Evolutionary conservation across 53 echinoderm and acorn worm species (phyloP).

Genomic region (Stichopus horrens): DNA sequence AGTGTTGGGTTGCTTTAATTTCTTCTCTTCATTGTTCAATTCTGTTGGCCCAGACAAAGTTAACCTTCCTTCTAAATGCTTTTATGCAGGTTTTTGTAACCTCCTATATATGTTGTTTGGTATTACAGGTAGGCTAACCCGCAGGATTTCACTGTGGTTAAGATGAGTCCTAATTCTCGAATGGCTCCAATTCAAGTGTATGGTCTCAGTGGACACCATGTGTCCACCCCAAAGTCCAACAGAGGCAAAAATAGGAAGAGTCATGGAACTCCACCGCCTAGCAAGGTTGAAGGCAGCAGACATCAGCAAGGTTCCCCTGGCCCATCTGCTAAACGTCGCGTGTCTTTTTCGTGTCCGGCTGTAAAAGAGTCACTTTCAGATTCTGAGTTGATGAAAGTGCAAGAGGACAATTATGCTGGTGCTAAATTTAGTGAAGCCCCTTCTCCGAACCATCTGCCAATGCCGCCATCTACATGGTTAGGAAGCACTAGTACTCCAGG

Average conservation of each 20-base stretch:
- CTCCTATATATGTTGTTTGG: background rate
- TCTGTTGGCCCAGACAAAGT: too few species aligned
- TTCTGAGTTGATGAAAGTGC: slow-evolving; percentile 23
- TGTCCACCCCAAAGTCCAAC: background rate
- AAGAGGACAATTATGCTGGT: slow-evolving; percentile 70
- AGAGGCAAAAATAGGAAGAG: background rate
- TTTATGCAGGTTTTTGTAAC: too few species aligned
- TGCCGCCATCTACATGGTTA: slow-evolving; percentile 80
- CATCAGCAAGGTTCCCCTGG: background rate
- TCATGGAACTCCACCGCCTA: slow-evolving; percentile 33
- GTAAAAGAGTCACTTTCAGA: slow-evolving; percentile 33
- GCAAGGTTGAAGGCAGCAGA: background rate
- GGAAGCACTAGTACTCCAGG: background rate
- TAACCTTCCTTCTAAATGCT: too few species aligned
- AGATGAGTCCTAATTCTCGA: slow-evolving; percentile 25
- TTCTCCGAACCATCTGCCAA: slow-evolving; percentile 71
- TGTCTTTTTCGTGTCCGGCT: slow-evolving; percentile 17
- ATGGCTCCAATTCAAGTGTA: slow-evolving; percentile 27
- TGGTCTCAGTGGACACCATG: slow-evolving; percentile 5
- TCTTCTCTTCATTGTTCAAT: too few species aligned
- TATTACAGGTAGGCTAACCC: background rate
- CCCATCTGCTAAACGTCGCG: slow-evolving; percentile 14
- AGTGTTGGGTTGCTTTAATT: too few species aligned
- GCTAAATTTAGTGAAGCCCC: slow-evolving; percentile 95
- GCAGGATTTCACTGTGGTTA: background rate